Conservation (phyloP, 2,797 vertebrate species). For the Psittacula echo region DNA sequence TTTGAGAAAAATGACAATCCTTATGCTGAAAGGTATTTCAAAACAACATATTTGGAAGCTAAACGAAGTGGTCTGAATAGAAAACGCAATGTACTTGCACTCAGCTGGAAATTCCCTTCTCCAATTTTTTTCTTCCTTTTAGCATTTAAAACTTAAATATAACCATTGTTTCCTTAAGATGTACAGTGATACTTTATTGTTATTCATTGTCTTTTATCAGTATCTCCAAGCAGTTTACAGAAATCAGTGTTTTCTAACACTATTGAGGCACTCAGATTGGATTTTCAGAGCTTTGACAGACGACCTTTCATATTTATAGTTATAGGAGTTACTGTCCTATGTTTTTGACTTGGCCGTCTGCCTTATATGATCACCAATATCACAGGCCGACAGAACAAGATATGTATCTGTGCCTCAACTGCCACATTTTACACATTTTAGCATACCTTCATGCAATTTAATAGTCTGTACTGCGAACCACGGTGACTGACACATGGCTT, state of each 20-base stretch:
- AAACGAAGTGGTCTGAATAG: background rate
- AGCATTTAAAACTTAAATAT: background rate
- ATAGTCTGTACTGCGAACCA: background rate
- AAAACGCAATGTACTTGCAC: background rate
- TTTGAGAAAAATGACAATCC: background rate
- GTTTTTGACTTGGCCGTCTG: background rate
- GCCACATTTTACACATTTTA: background rate
- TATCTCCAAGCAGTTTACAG: background rate
- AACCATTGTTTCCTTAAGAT: background rate
- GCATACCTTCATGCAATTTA: background rate
- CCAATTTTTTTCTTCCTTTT: background rate
- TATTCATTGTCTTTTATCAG: background rate
- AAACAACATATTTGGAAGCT: background rate
- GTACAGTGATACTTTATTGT: background rate
- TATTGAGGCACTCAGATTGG: background rate
- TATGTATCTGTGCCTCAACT: background rate
- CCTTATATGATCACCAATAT: background rate
- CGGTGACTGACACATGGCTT: background rate
- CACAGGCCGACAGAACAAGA: background rate
- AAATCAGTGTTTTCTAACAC: background rate
- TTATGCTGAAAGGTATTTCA: conserved; percentile 26
- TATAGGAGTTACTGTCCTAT: background rate
- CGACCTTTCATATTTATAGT: background rate
- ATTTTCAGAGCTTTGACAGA: background rate
- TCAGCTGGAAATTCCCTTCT: background rate